phyloP scores from a whole-genome alignment of 2,113 vertebrate species.

The Syngnathoides biaculeatus region DNA sequence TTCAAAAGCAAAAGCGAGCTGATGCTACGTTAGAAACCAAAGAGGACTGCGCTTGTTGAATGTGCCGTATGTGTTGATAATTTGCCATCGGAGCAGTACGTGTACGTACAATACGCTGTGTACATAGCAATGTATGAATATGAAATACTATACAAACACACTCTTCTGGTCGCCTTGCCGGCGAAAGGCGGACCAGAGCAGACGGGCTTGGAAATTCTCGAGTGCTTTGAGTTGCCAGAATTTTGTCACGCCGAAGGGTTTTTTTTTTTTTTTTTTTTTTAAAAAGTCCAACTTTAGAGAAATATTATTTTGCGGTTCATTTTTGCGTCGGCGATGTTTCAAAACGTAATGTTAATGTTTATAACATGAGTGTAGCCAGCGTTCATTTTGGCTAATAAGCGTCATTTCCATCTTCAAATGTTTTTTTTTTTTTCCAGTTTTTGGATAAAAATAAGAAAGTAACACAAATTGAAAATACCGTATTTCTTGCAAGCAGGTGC shows the following conservation, averaged over 20 bases:
- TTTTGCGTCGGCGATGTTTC: not conserved
- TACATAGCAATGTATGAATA: constrained; percentile 4
- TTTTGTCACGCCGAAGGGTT: not conserved
- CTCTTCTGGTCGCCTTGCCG: constrained; percentile 7
- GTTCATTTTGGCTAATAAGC: not conserved
- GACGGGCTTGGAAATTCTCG: not conserved
- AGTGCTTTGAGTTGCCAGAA: constrained; percentile 1
- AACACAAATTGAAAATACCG: not conserved
- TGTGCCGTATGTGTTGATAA: constrained; percentile 19
- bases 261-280: too few species aligned
- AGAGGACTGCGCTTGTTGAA: constrained; percentile 36
- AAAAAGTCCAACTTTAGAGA: not conserved
- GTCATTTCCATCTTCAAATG: not conserved
- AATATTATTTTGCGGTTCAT: not conserved
- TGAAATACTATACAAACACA: not conserved
- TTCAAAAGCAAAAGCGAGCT: constrained; percentile 30
- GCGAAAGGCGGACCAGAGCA: not conserved
- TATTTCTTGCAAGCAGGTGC: not conserved
- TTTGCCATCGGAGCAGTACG: constrained; percentile 38
- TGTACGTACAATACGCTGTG: constrained; percentile 10
- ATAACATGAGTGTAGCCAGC: not conserved
- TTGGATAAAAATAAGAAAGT: not conserved
- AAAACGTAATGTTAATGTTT: not conserved
- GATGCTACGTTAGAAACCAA: constrained; percentile 54
- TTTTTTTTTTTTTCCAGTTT: not conserved